Evolutionary conservation across 1,140 invertebrate species (phyloP), one percentile per base, ranked within the genome.

Genomic region (Drosophila pallidifrons): DNA sequence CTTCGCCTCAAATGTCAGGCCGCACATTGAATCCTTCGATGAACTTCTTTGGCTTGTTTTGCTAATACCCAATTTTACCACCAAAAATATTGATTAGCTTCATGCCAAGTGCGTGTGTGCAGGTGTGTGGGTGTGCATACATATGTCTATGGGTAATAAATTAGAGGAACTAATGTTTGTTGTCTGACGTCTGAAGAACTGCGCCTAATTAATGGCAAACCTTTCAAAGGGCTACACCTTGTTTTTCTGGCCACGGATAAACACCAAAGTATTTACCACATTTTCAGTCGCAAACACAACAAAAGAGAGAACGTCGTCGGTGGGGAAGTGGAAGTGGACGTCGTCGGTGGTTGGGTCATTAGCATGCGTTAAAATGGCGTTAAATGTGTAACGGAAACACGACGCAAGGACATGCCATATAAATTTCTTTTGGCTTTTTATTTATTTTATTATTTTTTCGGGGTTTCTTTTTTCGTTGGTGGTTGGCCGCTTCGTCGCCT

Each of bases 301-400:
- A 41, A 13, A 13, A 69, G 60, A 35, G 10, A 47, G 45, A 35
- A 64, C 7, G 25, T 54, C 8, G 35, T 15, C 15, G 15, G 15
- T 0, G 30, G 1, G 30, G 7, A 20, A 3, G 20, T 25, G 20
- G 20, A 25, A 25, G 20, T 25, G 20, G 20, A 25, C 20, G 20
- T 3, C 20, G 20, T 25, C 41, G 28, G 10, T 13, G 49, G 47
- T 57, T 41, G 30, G 75, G 82, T 85, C 81, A 88, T 88, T 88
- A 88, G 80, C 85, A 88, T 87, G 83, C 85, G 85, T 88, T 83
- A 79, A 88, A 88, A 89, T 89, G 85, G 81, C 85, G 85, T 88
- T 81, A 88, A 88, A 88, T 88, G 85, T 76, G 81, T 76, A 81
- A 77, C 85, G 85, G 83, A 89, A 88, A 79, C 74, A 54, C 57